Evolutionary conservation across 2,113 vertebrate genomes (phyloP), one percentile per base, ranked within the genome.

Genomic region (Prinia subflava): DNA sequence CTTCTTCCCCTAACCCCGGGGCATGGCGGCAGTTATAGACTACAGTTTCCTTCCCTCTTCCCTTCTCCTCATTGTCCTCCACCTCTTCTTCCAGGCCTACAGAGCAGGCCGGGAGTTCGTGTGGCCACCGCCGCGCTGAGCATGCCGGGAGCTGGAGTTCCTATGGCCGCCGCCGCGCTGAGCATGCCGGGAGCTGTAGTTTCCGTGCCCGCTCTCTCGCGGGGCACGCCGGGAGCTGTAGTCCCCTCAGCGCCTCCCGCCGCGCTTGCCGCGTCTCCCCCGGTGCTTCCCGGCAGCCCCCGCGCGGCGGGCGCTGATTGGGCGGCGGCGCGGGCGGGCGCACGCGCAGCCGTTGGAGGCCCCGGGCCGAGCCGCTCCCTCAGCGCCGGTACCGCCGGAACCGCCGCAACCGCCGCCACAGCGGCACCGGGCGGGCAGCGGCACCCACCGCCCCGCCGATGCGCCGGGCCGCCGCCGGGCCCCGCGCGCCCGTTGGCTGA

Each of bases 191-290:
- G 94, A 71, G 17, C 3, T 46, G 83, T 69, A 91, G 93, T 93
- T 22, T 4, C 5, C 1, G 1, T 1, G 13, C 8, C 15, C 11
- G 7, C 12, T 21, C 31, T 5, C 12, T 5, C 62, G 39, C 50
- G 7, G 5, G 4, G 77, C 63, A 56, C 1, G 77, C 46, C 46
- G 80, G 80, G 81, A 62, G 17, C 20, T 22, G 81, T 62, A 63
- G 67, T 46, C 22, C 47, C 27, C 27, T 2, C 57, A 11, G 27
- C 39, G 13, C 37, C 21, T 63, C 81, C 57, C 39, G 68, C 80
- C 56, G 81, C 57, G 9, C 3, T 71, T 71, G 80, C 80, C 80
- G 81, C 81, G 56, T 73, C 68, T 73, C 81, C 57, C 33, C 67
- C n/a, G 68, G 33, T 52, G 25, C 10, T 62, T 83, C 80, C 80